A percentile compares a stretch with the other conserved stretches of the same genome.
phyloP scores from a whole-genome alignment of 2,113 vertebrate species.

The Colossoma macropomum region DNA sequence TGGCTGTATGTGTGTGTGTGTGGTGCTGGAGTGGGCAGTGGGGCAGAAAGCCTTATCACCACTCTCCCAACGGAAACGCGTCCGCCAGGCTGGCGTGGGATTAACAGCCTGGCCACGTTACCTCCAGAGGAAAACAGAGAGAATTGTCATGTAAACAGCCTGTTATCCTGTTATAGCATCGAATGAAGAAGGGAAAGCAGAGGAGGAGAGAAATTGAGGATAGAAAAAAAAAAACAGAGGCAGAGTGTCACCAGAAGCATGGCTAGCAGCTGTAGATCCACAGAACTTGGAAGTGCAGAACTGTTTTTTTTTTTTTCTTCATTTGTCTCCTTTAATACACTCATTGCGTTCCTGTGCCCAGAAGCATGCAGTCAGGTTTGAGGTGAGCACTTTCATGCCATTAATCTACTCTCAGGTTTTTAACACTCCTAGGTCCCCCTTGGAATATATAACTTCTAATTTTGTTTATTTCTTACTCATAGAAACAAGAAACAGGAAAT shows the following conservation, averaged over 20 bases:
- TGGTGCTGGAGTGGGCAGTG: conserved; percentile 13
- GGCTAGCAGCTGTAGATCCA: background rate
- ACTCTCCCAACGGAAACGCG: conserved; percentile 20
- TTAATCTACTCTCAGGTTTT: background rate
- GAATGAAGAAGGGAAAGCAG: background rate
- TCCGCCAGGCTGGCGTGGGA: conserved; percentile 12
- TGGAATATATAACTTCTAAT: too few relatives aligned
- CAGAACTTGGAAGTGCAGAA: background rate
- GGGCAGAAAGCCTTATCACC: conserved; percentile 43
- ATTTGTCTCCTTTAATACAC: background rate
- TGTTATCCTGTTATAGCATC: conserved; percentile 40
- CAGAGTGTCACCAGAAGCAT: background rate
- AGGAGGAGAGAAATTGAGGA: background rate
- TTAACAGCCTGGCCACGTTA: conserved; percentile 29
- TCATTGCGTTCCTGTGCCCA: background rate
- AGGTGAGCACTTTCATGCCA: background rate
- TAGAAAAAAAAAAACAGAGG: background rate
- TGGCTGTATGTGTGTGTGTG: background rate
- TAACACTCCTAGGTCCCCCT: background rate
- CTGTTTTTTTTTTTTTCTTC: background rate
- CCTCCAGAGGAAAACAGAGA: conserved; percentile 20
- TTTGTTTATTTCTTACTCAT: background rate
- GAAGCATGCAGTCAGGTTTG: background rate
- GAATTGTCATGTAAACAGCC: conserved; percentile 42
- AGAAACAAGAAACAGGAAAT: background rate